A percentile compares a stretch with the other conserved stretches of the same genome.
Evolutionary conservation across 2,888 invertebrate genomes (phyloP).

Genomic region (Cryptocheilus praepositus): DNA sequence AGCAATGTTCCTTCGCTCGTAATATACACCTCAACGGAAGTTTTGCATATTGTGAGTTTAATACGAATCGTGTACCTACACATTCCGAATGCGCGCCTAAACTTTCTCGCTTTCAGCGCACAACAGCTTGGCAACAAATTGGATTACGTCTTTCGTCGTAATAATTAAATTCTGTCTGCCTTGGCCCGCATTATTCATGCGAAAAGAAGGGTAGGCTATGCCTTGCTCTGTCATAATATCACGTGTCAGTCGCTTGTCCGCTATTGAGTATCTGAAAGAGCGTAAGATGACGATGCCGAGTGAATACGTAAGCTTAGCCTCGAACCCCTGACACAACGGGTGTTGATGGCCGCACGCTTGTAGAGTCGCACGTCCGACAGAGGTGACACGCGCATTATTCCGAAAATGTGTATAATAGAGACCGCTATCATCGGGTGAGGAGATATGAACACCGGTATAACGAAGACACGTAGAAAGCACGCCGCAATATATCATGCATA

Average conservation of each 20-base stretch:
- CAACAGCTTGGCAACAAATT: too few species aligned
- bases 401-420: constrained; percentile 57
- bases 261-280: too few species aligned
- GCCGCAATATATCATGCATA: constrained; percentile 68
- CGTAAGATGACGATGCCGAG: too few species aligned
- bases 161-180: too few species aligned
- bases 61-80: constrained; percentile 2
- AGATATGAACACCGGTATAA: constrained; percentile 64
- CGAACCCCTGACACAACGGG: too few species aligned
- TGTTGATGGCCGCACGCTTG: too few species aligned
- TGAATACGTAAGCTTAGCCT: too few species aligned
- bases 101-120: background rate
- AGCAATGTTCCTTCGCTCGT: constrained; percentile 27
- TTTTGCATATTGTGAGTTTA: constrained; percentile 25
- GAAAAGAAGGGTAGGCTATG: too few species aligned
- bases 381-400: constrained; percentile 46
- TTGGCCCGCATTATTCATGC: too few species aligned
- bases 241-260: too few species aligned
- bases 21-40: constrained; percentile 26
- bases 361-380: background rate
- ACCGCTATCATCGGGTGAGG: constrained; percentile 49
- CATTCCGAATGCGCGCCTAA: background rate
- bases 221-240: too few species aligned
- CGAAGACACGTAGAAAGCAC: constrained; percentile 70
- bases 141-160: too few species aligned